Base-by-base conservation (phyloP, 2,888 invertebrate species). In the Pristionchus exspectatus region DNA sequence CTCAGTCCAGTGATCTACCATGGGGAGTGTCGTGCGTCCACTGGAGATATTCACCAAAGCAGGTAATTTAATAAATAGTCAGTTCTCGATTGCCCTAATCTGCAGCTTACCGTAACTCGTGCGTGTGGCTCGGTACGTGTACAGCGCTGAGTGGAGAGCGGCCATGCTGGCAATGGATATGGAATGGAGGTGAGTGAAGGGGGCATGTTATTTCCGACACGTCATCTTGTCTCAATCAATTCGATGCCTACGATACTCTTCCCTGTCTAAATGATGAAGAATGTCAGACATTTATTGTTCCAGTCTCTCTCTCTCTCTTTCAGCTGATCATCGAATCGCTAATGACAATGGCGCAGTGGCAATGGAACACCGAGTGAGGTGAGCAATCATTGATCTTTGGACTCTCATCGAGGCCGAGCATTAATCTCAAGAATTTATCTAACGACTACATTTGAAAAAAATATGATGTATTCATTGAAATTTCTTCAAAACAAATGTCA, bases 111-210 rank as follows among this genome's bases (percentile, higher is more conserved):
- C 81, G 50, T 50, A 54, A 44, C 44, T 81, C 81, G 54, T 81
- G 81, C 27, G 50, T 81, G 14, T 81, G 81, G 81, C 81, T 81
- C 54, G 81, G 81, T 16, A 44, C 50, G 27, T 81, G 81, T 16
- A n/a, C 81, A 9, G 3, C 24, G n/a, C 12, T 54, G 14, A 81
- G 27, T 12, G 81, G 81, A 14, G 81, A 81, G 81, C 27, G 81
- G n/a, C 81, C 81, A 27, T 81, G 81, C 27, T 81, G 81, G 81
- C 81, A 54, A 54, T 81, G 81, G 81, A 81, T 81, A n/a, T 81
- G 81, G 81, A 81, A 81, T 81, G 81, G 81, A 54, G 81, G 81
- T 54, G 21, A 77, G 77, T 18, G 21, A 44, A 50, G 77, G 21
- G 27, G n/a, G 38, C 12, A 18, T 30, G 7, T 74, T 74, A 33